Conservation (phyloP, 2,113 vertebrate genomes). For the Okapia johnstoni region DNA sequence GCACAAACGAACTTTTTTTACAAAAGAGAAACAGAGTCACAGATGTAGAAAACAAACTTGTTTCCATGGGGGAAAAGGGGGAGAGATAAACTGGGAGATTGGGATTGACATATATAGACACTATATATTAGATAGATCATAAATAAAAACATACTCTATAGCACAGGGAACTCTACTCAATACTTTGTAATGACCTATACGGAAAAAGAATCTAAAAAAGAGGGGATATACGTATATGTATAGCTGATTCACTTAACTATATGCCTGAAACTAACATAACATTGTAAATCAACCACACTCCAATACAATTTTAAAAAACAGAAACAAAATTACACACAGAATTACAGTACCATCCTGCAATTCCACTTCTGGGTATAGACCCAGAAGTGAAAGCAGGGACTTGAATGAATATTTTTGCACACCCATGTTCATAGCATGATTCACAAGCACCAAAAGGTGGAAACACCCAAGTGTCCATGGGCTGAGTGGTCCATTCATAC, state of each 20-base stretch:
- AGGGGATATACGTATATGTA: neutral
- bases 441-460: neutral
- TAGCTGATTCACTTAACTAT: neutral
- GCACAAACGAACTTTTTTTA: neutral
- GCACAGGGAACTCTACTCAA: neutral
- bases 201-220: neutral
- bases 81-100: neutral
- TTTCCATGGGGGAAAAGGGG: fast-evolving
- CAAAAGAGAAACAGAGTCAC: neutral
- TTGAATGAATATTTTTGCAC: neutral
- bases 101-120: neutral
- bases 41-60: neutral
- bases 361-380: neutral
- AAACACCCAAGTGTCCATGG: neutral
- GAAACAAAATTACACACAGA: neutral
- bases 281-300: neutral
- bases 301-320: neutral
- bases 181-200: neutral
- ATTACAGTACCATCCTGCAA: neutral
- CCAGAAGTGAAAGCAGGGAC: neutral
- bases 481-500: neutral
- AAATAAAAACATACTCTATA: neutral
- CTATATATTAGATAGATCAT: neutral
- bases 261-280: neutral
- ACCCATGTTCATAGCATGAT: fast-evolving